Percentiles rank a stretch among this genome's conserved stretches.
These are phyloP conservation scores for Coranthus polyacanthus DNA, from an alignment of 2,797 vertebrate genomes.

Conservation along the genomic window DNA sequence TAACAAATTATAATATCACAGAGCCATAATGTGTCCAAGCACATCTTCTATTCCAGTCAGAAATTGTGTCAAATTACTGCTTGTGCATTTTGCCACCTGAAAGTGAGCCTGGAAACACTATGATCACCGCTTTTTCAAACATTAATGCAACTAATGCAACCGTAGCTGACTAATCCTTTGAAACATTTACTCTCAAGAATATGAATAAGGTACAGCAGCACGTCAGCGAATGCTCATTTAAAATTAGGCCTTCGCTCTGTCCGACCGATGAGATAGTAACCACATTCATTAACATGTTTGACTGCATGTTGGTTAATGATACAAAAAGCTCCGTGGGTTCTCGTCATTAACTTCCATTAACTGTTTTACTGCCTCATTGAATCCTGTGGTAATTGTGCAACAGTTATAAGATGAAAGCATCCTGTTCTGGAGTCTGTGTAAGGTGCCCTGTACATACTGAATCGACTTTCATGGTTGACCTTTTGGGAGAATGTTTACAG, in stretches of 20 bases:
- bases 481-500: constrained; percentile 20
- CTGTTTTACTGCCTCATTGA: constrained; percentile 79
- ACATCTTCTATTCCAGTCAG: too few relatives aligned
- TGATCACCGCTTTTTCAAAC: constrained; percentile 9
- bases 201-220: constrained; percentile 13
- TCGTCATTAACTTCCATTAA: constrained; percentile 83
- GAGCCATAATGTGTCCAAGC: too few relatives aligned
- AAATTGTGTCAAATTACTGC: not conserved
- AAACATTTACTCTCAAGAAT: constrained; percentile 15
- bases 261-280: constrained; percentile 54
- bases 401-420: constrained; percentile 69
- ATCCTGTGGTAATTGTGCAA: constrained; percentile 69
- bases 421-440: constrained; percentile 35
- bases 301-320: constrained; percentile 81
- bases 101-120: constrained; percentile 14
- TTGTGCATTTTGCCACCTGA: constrained; percentile 16
- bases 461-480: constrained; percentile 26
- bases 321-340: constrained; percentile 73
- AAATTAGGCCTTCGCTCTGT: constrained; percentile 46
- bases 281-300: constrained; percentile 74
- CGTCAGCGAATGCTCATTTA: not conserved
- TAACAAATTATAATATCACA: too few relatives aligned
- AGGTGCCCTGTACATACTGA: constrained; percentile 47
- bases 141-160: not conserved
- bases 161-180: constrained; percentile 16